These are phyloP conservation scores for Xylota sylvarum DNA, from an alignment of 2,888 invertebrate species.

Conservation along the genomic window DNA sequence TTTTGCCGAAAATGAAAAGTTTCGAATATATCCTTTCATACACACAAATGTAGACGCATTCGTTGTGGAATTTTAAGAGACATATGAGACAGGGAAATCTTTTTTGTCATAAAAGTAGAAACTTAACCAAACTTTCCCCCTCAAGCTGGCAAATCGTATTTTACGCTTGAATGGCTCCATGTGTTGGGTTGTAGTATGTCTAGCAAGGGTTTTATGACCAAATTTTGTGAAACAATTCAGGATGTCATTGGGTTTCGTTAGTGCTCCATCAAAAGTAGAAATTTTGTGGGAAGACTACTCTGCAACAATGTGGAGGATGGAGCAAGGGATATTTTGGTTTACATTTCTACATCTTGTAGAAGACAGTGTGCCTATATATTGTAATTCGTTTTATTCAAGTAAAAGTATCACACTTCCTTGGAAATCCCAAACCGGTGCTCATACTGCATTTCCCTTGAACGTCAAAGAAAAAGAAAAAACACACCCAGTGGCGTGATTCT, in stretches of 20 bases:
- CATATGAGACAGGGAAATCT: neutral
- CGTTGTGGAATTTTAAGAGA: slow-evolving; percentile 4
- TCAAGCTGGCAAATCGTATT: neutral
- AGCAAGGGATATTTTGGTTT: no score
- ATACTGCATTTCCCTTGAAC: neutral
- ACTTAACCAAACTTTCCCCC: slow-evolving; percentile 20
- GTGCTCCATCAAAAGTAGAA: neutral
- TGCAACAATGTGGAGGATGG: neutral
- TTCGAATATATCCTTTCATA: neutral
- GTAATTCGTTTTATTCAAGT: neutral
- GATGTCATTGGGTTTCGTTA: neutral
- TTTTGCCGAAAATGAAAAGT: slow-evolving; percentile 8
- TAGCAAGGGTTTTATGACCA: neutral
- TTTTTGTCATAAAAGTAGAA: slow-evolving; percentile 9
- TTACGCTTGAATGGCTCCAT: slow-evolving; percentile 8
- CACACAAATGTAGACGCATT: neutral
- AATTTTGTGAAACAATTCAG: slow-evolving; percentile 3
- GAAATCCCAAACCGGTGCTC: neutral
- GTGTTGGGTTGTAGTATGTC: neutral
- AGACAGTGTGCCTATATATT: no score
- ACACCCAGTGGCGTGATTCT: neutral
- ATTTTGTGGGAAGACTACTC: neutral
- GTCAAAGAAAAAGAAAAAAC: no score
- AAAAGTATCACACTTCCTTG: neutral
- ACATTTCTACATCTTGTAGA: no score